Conservation (phyloP, 2,888 invertebrate species). For the Mechanitis mazaeus region DNA sequence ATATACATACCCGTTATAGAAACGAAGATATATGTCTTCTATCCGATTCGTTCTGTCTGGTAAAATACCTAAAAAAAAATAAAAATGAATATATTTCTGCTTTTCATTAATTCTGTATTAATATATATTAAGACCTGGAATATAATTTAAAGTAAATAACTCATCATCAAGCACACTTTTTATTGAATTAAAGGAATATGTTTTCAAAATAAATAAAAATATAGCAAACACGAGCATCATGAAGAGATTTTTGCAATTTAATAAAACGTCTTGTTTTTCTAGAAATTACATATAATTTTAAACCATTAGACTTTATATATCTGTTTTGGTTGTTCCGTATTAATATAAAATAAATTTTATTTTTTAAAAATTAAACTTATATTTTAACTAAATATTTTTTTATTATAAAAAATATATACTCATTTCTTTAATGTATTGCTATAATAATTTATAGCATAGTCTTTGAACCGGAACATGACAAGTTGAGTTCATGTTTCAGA, state of each 20-base stretch:
- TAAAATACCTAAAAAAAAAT: slow-evolving; percentile 47
- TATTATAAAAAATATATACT: too few species aligned
- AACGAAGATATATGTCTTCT: slow-evolving; percentile 66
- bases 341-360: too few species aligned
- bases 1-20: slow-evolving; percentile 65
- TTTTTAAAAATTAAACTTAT: too few species aligned
- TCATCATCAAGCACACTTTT: slow-evolving; percentile 6
- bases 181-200: neutral
- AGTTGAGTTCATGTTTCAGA: too few species aligned
- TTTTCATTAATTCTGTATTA: neutral
- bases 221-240: slow-evolving; percentile 14
- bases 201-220: slow-evolving; percentile 8
- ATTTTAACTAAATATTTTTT: too few species aligned
- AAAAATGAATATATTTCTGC: neutral
- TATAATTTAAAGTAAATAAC: slow-evolving; percentile 1
- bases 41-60: slow-evolving; percentile 61
- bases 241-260: neutral
- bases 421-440: too few species aligned
- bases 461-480: too few species aligned
- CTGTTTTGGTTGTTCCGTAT: too few species aligned
- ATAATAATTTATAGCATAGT: too few species aligned
- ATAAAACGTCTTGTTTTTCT: neutral
- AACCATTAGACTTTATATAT: slow-evolving; percentile 2
- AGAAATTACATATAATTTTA: neutral
- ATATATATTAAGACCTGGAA: slow-evolving; percentile 1